Base-by-base conservation (phyloP, 2,888 invertebrate species). In the Tyria jacobaeae region DNA sequence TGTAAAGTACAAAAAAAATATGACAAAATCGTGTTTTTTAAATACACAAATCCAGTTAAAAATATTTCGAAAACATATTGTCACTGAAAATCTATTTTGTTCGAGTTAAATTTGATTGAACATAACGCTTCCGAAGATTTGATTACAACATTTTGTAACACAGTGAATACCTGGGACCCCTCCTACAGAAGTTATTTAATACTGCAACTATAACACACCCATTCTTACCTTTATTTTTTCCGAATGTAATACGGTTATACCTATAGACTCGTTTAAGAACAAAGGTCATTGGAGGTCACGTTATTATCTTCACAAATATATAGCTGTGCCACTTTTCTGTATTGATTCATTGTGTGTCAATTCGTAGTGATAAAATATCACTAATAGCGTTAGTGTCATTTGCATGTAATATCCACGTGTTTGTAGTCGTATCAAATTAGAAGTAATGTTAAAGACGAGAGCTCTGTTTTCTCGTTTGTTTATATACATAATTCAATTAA, bases 321-420 rank as follows among this genome's bases (percentile, higher is more conserved):
- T 27, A 4, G 6, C 6, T 27, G 51, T 17, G 17, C 34, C n/a
- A 51, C 51, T 35, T 12, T 51, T 5, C 17, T 52, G 7, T n/a
- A 24, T 47, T 48, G 21, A 31, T 31, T 31, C 44, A 24, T 7
- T 34, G n/a, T 6, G 25, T 48, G 17, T 27, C 47, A 37, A 25
- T 51, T 14, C 37, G 17, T 51, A 62, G 51, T 48, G 56, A 47
- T 62, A 59, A 58, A 52, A 10, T 52, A 21, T 21, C 53, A 47
- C 35, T 52, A 53, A 9, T 52, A 52, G 59, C 53, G 27, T 37
- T 53, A 59, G 34, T 57, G 44, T 35, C 27, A 24, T 34, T 58
- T 17, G 34, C 58, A 52, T 52, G 52, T 24, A 35, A 12, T 44
- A 9, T 5, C n/a, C 41, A 24, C 34, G 34, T 51, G 51, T 31